phyloP scores from a whole-genome alignment of 1,140 invertebrate species.

The Odontomachus brunneus region DNA sequence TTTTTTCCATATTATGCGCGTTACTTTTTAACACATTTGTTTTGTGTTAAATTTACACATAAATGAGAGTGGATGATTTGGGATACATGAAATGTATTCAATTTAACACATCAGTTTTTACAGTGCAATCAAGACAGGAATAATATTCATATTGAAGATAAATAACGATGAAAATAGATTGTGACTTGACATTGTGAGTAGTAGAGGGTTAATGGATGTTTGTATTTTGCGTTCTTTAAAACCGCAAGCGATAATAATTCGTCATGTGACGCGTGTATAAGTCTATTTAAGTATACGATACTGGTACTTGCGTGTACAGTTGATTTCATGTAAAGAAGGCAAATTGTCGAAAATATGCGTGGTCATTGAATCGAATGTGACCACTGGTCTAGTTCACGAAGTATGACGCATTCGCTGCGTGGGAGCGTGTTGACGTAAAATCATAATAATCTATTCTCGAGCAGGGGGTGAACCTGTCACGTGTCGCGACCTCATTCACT shows the following conservation, averaged over 20 bases:
- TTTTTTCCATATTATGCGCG: no score
- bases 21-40: no score
- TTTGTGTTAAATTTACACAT: no score
- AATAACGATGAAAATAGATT: no score
- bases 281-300: background rate
- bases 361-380: slow-evolving; percentile 10
- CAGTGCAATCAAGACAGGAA: no score
- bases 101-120: no score
- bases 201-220: background rate
- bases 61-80: no score
- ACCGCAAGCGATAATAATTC: slow-evolving; percentile 12
- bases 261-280: background rate
- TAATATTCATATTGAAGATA: no score
- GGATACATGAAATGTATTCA: no score
- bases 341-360: background rate
- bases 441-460: slow-evolving; percentile 42
- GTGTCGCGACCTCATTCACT: slow-evolving; percentile 33
- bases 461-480: slow-evolving; percentile 59
- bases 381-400: slow-evolving; percentile 68
- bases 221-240: background rate
- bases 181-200: no score
- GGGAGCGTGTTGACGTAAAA: background rate
- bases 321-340: no score
- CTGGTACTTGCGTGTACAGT: slow-evolving; percentile 12
- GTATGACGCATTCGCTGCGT: slow-evolving; percentile 65